Evolutionary conservation across 1,140 invertebrate genomes (phyloP).

Genomic region (Apis laboriosa): DNA sequence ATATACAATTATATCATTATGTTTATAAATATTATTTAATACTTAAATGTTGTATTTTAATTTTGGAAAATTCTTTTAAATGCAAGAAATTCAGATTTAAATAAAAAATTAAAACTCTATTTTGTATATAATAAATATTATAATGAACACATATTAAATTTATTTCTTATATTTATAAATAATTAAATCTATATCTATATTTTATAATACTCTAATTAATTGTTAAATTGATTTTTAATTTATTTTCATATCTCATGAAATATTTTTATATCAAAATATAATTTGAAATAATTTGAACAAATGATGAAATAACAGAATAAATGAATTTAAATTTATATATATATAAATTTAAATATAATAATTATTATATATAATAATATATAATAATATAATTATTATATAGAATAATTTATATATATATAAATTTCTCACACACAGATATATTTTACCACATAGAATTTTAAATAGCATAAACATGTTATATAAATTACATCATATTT

Average conservation of each 20-base stretch:
- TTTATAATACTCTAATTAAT: background rate
- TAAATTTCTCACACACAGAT: background rate
- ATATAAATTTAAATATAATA: background rate
- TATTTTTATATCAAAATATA: conserved; percentile 15
- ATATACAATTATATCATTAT: conserved; percentile 7
- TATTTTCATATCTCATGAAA: conserved; percentile 33
- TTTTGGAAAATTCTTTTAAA: background rate
- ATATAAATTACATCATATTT: conserved; percentile 34
- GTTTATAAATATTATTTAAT: conserved; percentile 24
- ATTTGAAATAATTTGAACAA: background rate
- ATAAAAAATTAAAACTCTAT: background rate
- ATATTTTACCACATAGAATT: background rate
- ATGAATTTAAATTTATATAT: conserved; percentile 15
- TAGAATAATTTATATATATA: background rate
- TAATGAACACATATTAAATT: background rate
- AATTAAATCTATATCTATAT: background rate
- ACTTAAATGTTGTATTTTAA: background rate
- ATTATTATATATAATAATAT: too few relatives aligned
- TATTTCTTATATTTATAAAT: background rate
- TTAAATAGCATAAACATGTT: background rate
- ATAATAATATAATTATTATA: too few relatives aligned
- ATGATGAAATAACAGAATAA: conserved; percentile 2
- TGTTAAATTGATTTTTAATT: conserved; percentile 5
- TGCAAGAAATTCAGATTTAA: background rate
- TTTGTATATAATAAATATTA: background rate